phyloP scores from a whole-genome alignment of 2,888 invertebrate genomes.

The Hypselothyrea guttata region DNA sequence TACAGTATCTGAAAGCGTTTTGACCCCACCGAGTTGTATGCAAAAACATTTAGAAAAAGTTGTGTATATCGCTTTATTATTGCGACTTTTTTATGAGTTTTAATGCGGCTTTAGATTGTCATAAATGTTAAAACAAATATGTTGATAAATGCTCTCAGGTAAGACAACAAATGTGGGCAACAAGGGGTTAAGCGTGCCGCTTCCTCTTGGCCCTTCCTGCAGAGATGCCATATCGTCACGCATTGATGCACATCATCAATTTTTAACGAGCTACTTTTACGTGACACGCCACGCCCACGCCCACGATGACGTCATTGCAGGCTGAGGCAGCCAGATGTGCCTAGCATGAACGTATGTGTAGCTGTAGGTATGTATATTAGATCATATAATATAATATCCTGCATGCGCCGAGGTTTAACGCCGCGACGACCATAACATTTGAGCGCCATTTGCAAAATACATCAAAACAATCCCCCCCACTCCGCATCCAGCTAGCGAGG shows the following conservation, averaged over 20 bases:
- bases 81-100: slow-evolving; percentile 51
- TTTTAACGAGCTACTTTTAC: slow-evolving; percentile 69
- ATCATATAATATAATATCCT: slow-evolving; percentile 24
- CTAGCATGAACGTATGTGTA: slow-evolving; percentile 11
- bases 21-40: slow-evolving; percentile 38
- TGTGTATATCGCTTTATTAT: slow-evolving; percentile 51
- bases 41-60: slow-evolving; percentile 44
- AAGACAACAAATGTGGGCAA: slow-evolving; percentile 13
- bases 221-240: slow-evolving; percentile 35
- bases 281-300: slow-evolving; percentile 34
- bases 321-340: slow-evolving; percentile 7
- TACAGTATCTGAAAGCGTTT: background rate
- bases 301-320: slow-evolving; percentile 48
- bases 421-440: slow-evolving; percentile 29
- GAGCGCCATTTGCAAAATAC: slow-evolving; percentile 32
- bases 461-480: slow-evolving; percentile 19
- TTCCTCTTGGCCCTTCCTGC: slow-evolving; percentile 16
- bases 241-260: slow-evolving; percentile 72
- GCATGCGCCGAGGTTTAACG: slow-evolving; percentile 41
- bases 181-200: slow-evolving; percentile 40
- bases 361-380: slow-evolving; percentile 12
- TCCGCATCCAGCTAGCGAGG: too few relatives aligned
- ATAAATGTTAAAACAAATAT: slow-evolving; percentile 59
- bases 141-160: slow-evolving; percentile 48
- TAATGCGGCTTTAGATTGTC: slow-evolving; percentile 65